These are phyloP conservation scores for Ypsolopha sequella DNA, from an alignment of 2,888 invertebrate genomes.

Conservation along the genomic window DNA sequence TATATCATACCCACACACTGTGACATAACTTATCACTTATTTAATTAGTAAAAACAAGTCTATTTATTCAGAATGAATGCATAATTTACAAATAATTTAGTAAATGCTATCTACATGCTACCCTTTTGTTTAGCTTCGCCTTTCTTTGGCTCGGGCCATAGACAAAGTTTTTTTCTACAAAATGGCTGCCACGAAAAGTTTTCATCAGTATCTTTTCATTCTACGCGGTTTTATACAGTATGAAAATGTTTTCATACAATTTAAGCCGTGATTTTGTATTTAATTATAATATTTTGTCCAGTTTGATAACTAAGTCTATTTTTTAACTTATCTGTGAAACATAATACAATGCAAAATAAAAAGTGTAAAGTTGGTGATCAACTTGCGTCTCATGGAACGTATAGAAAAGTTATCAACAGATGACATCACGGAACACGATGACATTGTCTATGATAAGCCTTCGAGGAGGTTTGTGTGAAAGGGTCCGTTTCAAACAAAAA, in stretches of 20 bases:
- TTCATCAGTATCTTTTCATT: slow-evolving; percentile 25
- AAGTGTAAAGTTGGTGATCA: no score
- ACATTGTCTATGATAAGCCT: no score
- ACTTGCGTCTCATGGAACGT: no score
- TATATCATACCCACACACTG: slow-evolving; percentile 27
- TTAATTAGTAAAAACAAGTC: slow-evolving; percentile 26
- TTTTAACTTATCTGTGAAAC: no score
- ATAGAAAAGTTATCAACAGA: no score
- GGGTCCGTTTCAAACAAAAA: no score
- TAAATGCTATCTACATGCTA: slow-evolving; percentile 65
- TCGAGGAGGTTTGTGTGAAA: no score
- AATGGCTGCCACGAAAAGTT: slow-evolving; percentile 61
- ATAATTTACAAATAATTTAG: slow-evolving; percentile 42
- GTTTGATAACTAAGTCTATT: neutral
- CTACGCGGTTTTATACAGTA: slow-evolving; percentile 13
- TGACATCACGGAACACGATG: no score
- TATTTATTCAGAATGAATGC: slow-evolving; percentile 32
- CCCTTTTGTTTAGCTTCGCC: slow-evolving; percentile 71
- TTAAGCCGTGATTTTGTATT: neutral
- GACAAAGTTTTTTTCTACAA: slow-evolving; percentile 55
- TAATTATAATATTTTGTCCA: neutral
- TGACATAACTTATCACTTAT: slow-evolving; percentile 30
- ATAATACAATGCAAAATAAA: no score
- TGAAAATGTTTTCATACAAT: neutral
- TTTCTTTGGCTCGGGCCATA: slow-evolving; percentile 62